These are phyloP conservation scores for Nasua narica DNA, from an alignment of 2,797 vertebrate species.

Conservation along the genomic window DNA sequence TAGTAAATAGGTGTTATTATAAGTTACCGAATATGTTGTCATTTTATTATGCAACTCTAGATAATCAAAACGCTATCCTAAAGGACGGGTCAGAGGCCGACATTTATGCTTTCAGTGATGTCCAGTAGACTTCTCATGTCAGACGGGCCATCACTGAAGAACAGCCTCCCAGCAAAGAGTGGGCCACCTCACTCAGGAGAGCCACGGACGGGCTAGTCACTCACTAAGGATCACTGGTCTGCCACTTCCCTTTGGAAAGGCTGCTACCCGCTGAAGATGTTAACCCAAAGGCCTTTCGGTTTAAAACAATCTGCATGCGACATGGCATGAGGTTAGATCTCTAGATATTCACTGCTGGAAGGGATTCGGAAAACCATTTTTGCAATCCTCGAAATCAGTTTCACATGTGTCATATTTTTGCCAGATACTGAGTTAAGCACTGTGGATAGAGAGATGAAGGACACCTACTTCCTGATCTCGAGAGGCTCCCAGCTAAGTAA, in stretches of 20 bases:
- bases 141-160: neutral
- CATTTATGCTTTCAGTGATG: neutral
- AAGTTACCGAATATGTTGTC: neutral
- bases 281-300: neutral
- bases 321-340: neutral
- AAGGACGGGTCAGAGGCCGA: neutral
- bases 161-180: neutral
- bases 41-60: neutral
- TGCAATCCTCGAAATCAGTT: neutral
- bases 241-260: neutral
- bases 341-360: neutral
- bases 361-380: neutral
- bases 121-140: neutral
- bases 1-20: neutral
- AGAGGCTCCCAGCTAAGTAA: neutral
- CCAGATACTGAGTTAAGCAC: neutral
- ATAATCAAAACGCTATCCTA: neutral
- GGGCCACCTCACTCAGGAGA: neutral
- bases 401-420: neutral
- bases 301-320: neutral
- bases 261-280: neutral
- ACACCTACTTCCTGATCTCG: neutral
- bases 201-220: neutral
- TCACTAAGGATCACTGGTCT: neutral
- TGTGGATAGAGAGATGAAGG: neutral